Percentiles rank a stretch among this genome's conserved stretches.
Evolutionary conservation across 2,797 vertebrate species (phyloP).

Genomic region (Phalanger gymnotis): DNA sequence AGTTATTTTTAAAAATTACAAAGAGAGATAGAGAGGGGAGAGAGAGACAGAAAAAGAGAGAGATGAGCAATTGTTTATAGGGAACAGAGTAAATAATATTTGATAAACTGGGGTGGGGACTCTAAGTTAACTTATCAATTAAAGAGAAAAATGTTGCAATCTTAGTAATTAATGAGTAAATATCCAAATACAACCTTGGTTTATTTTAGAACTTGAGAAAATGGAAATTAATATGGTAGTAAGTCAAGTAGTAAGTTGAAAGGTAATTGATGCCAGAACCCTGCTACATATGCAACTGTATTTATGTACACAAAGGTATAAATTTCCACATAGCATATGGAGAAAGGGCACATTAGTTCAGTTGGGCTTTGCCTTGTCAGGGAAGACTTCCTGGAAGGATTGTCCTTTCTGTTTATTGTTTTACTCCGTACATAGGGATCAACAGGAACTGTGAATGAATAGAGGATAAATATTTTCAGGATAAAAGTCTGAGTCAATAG

Average conservation of each 20-base stretch:
- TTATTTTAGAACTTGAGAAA: neutral
- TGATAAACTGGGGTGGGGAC: neutral
- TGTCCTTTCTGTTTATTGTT: neutral
- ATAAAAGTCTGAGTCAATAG: neutral
- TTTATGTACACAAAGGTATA: neutral
- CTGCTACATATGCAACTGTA: neutral
- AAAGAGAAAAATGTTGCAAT: neutral
- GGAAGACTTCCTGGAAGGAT: neutral
- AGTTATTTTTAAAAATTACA: too few relatives aligned
- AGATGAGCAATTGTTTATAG: neutral
- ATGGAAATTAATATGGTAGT: neutral
- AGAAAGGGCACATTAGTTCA: neutral
- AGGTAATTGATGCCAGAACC: neutral
- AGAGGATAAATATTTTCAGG: neutral
- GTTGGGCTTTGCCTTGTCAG: neutral
- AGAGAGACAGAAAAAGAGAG: neutral
- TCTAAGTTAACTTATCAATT: neutral
- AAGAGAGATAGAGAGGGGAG: too few relatives aligned
- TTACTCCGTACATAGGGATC: neutral
- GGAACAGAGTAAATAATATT: neutral
- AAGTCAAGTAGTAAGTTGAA: neutral
- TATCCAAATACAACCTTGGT: neutral
- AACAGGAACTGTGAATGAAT: neutral
- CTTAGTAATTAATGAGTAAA: neutral
- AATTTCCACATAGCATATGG: neutral